Base-by-base conservation (phyloP, 2,888 invertebrate genomes). In the Mythimna albipuncta region DNA sequence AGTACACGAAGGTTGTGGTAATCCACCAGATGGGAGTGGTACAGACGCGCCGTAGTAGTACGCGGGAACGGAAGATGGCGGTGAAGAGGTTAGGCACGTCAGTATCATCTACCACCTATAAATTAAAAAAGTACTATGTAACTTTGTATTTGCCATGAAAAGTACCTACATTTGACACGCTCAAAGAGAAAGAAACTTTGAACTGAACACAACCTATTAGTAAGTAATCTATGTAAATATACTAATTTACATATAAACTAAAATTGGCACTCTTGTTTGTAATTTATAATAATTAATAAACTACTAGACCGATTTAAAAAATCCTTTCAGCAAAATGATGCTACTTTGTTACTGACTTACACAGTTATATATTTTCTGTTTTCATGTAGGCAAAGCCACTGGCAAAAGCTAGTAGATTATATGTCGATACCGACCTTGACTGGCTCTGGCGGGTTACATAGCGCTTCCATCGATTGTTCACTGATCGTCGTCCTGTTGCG, bases 11-110 rank as follows among this genome's bases (percentile, higher is more conserved):
- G 0, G 98, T 97, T 79, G 98, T 97, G 2, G 98, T 97, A 66
- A 98, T 97, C 98, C 98, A 98, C 94, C 98, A 98, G 83, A 98
- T 96, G 13, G 97, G 98, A 50, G 98, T 98, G 55, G 97, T 97
- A 54, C 97, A 88, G 64, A 97, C 92, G 41, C 97, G 95, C 0
- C 97, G 89, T 2, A 97, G 88, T 4, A 98, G 92, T n/a, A 95
- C 91, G 0, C 90, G 90, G 0, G 97, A 97, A 44, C 90, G 94
- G 21, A 97, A 85, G 52, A 97, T 94, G 41, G 95, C 91, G 38
- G 75, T 85, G 6, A 94, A 35, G 6, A 94, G 69, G 19, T 87
- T 87, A 0, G 88, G 88, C 0, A 75, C 77, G n/a, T 81, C 63
- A 38, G 35, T 75, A 3, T 64, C 66, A 6, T 59, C 83, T 64